Evolutionary conservation across 2,797 vertebrate species (phyloP).

Genomic region (Crocidura indochinensis): DNA sequence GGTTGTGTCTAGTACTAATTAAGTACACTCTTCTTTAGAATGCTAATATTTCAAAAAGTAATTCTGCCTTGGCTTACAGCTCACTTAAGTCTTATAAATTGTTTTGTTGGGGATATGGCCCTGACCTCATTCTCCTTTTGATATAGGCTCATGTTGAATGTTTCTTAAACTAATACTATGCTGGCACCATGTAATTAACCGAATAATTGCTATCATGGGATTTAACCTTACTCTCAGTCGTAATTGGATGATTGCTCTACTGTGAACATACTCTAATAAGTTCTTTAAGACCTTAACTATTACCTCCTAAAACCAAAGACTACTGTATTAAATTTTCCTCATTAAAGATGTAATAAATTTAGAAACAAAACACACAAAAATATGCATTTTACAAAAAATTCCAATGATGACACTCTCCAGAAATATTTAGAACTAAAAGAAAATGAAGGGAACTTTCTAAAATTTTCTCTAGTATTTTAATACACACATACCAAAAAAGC

Average conservation of each 20-base stretch:
- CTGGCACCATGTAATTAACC: conserved; percentile 75
- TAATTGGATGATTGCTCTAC: conserved; percentile 65
- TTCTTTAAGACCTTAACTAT: conserved; percentile 57
- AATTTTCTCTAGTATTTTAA: neutral
- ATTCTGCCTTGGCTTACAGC: conserved; percentile 65
- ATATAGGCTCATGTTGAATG: neutral
- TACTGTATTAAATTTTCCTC: neutral
- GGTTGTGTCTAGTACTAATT: conserved; percentile 59
- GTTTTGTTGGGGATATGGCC: conserved; percentile 58
- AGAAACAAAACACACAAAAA: conserved; percentile 47
- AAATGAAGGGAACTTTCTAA: neutral
- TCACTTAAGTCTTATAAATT: conserved; percentile 77
- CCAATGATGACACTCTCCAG: neutral
- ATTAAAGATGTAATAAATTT: conserved; percentile 41
- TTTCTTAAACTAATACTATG: conserved; percentile 66
- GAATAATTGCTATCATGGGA: conserved; percentile 76
- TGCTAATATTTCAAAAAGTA: conserved; percentile 71
- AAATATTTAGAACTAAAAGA: conserved; percentile 6
- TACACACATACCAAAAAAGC: neutral
- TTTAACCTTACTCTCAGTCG: conserved; percentile 69
- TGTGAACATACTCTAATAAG: conserved; percentile 66
- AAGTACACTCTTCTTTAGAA: conserved; percentile 54
- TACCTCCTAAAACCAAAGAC: conserved; percentile 56
- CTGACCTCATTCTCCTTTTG: conserved; percentile 62
- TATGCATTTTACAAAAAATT: neutral